Conservation (phyloP, 2,797 vertebrate species). For the Phataginus tricuspis region DNA sequence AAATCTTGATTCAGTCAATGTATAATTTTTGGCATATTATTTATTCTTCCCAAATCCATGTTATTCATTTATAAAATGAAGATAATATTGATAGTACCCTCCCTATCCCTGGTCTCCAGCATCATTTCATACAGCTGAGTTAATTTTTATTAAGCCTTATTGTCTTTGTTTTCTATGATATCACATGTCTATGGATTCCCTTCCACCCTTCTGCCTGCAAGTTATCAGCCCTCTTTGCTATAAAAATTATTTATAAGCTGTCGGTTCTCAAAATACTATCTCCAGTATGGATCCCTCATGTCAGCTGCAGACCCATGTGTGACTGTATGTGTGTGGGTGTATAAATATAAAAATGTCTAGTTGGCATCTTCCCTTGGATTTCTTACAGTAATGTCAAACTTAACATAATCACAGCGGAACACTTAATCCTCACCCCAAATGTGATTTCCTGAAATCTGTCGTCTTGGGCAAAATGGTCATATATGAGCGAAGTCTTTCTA, state of each 20-base stretch:
- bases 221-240: background rate
- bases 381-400: background rate
- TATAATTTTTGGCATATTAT: background rate
- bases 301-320: background rate
- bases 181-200: background rate
- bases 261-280: background rate
- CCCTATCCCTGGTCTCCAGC: background rate
- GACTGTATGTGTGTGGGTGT: background rate
- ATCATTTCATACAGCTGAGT: background rate
- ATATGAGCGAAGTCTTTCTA: background rate
- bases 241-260: background rate
- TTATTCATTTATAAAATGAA: background rate
- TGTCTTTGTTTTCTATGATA: background rate
- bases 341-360: conserved; percentile 27
- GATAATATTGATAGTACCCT: background rate
- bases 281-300: background rate
- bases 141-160: background rate
- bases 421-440: background rate
- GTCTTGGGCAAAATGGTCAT: background rate
- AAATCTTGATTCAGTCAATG: background rate
- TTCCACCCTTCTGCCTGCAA: background rate
- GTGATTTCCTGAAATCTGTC: background rate
- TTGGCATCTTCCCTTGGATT: conserved; percentile 19
- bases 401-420: background rate
- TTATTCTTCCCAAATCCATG: background rate